Percentiles rank a stretch among this genome's conserved stretches.
Conservation (phyloP, 2,113 vertebrate genomes). For the Albula goreensis region DNA sequence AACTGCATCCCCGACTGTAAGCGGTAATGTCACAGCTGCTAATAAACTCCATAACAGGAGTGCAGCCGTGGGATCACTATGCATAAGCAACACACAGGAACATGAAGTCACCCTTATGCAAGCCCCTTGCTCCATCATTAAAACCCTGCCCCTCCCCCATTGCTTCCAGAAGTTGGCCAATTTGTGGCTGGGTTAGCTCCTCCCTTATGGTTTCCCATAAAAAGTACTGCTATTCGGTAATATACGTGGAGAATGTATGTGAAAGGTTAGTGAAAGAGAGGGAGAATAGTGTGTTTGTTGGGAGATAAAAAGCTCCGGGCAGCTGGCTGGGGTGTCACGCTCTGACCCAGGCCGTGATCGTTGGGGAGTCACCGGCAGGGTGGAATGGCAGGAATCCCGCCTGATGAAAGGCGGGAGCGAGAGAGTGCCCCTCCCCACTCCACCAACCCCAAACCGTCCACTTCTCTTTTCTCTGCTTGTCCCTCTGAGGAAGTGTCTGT, state of each 20-base stretch:
- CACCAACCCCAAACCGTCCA: not conserved
- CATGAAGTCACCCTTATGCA: constrained; percentile 32
- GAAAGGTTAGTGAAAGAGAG: constrained; percentile 54
- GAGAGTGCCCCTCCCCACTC: not conserved
- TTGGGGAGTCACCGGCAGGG: not conserved
- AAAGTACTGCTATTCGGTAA: constrained; percentile 38
- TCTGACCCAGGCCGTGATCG: not conserved
- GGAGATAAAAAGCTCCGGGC: constrained; percentile 10
- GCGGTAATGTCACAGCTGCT: not conserved
- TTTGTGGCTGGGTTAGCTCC: constrained; percentile 33
- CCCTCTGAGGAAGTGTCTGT: not conserved
- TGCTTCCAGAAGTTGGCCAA: constrained; percentile 52
- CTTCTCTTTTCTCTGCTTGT: not conserved
- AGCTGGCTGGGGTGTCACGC: not conserved
- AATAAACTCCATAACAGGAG: not conserved
- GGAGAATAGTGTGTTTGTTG: constrained; percentile 2
- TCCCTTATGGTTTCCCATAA: constrained; percentile 47
- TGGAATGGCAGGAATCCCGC: not conserved
- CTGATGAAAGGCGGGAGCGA: not conserved
- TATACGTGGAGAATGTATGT: constrained; percentile 54
- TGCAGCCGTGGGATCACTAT: not conserved
- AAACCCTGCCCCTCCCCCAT: constrained; percentile 44
- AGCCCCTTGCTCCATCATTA: constrained; percentile 67
- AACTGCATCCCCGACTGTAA: not conserved
- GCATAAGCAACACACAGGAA: not conserved